Evolutionary conservation across 2,888 invertebrate species (phyloP).

Genomic region (Uropetala carovei): DNA sequence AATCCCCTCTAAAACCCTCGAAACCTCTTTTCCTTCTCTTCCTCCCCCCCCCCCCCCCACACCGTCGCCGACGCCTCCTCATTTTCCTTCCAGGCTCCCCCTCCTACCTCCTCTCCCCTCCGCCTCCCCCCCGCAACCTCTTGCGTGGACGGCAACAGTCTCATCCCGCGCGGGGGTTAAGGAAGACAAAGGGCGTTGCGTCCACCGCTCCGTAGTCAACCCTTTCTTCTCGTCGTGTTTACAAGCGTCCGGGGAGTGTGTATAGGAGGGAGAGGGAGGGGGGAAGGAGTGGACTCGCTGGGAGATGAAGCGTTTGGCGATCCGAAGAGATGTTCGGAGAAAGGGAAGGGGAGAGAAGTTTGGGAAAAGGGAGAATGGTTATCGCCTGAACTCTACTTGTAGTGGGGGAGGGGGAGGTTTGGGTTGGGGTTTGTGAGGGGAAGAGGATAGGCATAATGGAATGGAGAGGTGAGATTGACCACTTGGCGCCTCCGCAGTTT

Average conservation of each 20-base stretch:
- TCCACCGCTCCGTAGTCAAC: constrained; percentile 58
- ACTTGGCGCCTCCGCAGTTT: constrained; percentile 61
- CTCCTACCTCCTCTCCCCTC: background rate
- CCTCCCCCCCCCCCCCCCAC: background rate
- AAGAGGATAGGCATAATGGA: background rate
- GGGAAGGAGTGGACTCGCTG: background rate
- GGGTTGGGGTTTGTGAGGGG: background rate
- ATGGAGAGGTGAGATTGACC: constrained; percentile 21
- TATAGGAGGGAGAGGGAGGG: background rate
- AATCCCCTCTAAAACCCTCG: constrained; percentile 29
- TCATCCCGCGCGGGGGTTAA: constrained; percentile 57
- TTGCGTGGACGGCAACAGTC: constrained; percentile 52
- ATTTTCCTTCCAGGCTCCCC: background rate
- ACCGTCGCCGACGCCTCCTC: background rate
- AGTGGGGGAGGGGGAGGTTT: background rate
- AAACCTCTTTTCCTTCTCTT: background rate
- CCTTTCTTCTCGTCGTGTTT: constrained; percentile 63
- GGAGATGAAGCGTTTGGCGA: constrained; percentile 46
- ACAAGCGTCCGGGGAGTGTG: constrained; percentile 61
- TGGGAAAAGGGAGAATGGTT: background rate
- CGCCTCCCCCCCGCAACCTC: background rate
- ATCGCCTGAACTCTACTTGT: background rate
- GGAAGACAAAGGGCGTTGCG: constrained; percentile 60
- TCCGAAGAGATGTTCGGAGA: constrained; percentile 45
- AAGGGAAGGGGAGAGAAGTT: background rate